Percentiles rank a stretch among this genome's conserved stretches.
These are phyloP conservation scores for Pseudomyrmex gracilis DNA, from an alignment of 1,140 invertebrate genomes.

Conservation along the genomic window DNA sequence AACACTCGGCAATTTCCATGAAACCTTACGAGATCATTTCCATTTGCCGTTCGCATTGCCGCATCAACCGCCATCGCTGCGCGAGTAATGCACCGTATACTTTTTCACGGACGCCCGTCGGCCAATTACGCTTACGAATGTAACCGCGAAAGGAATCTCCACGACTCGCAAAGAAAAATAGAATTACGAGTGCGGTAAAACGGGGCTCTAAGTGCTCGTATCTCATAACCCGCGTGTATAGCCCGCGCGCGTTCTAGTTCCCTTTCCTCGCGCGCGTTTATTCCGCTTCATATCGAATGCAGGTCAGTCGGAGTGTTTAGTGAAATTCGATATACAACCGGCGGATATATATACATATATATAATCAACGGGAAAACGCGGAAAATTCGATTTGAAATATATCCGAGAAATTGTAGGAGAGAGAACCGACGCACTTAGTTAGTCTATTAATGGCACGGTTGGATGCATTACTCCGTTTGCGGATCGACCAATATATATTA, in stretches of 20 bases:
- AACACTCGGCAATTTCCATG: slow-evolving; percentile 1
- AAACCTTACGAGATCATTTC: slow-evolving; percentile 39
- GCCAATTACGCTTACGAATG: slow-evolving; percentile 17
- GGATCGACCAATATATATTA: background rate
- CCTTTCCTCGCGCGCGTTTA: background rate
- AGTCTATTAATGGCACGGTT: background rate
- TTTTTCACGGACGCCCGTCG: slow-evolving; percentile 41
- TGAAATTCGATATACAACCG: slow-evolving; percentile 27
- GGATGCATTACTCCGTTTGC: slow-evolving; percentile 15
- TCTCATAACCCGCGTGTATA: background rate
- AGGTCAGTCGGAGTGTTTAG: slow-evolving; percentile 3
- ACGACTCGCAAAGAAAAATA: slow-evolving; percentile 37
- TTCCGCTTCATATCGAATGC: background rate
- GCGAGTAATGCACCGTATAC: slow-evolving; percentile 41
- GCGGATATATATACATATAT: background rate
- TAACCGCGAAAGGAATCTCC: slow-evolving; percentile 17
- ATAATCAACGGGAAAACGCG: slow-evolving; percentile 8
- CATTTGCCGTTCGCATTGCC: slow-evolving; percentile 7
- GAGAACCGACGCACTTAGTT: background rate
- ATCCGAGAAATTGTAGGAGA: slow-evolving; percentile 9
- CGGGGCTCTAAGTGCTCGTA: slow-evolving; percentile 2
- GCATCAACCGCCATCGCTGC: background rate
- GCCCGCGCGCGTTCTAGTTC: background rate
- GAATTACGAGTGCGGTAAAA: slow-evolving; percentile 21
- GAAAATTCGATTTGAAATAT: slow-evolving; percentile 43